These are phyloP conservation scores for Glaucidium brasilianum DNA, from an alignment of 2,113 vertebrate genomes.

Conservation along the genomic window DNA sequence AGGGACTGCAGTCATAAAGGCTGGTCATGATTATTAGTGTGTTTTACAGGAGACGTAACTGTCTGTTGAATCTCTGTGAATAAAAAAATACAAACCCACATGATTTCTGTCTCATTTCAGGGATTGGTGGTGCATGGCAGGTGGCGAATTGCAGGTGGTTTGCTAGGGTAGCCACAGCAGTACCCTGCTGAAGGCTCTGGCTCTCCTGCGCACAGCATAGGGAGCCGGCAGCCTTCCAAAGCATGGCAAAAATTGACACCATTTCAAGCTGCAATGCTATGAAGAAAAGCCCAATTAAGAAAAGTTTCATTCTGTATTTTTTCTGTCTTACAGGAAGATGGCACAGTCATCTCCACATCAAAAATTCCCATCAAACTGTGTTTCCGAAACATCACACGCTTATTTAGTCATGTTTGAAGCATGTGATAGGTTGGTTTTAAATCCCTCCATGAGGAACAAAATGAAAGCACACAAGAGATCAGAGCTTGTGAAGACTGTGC, in stretches of 20 bases:
- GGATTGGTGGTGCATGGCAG: accelerated
- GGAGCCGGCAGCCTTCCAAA: background rate
- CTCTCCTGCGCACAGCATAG: background rate
- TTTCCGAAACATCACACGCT: background rate
- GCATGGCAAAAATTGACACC: background rate
- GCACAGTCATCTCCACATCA: background rate
- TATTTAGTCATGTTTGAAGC: background rate
- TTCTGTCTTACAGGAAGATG: background rate
- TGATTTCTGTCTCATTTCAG: background rate
- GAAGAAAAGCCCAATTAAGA: background rate
- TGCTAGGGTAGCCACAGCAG: background rate
- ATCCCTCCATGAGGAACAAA: background rate
- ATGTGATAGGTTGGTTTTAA: background rate
- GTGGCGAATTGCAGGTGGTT: background rate
- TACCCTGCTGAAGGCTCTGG: background rate
- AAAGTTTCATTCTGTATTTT: background rate
- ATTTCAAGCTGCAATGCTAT: background rate
- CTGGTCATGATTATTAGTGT: background rate
- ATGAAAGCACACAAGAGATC: background rate
- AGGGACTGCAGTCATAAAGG: background rate
- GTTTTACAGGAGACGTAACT: background rate
- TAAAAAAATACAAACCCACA: background rate
- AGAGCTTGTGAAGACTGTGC: background rate
- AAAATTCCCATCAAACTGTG: background rate
- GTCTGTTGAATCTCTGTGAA: background rate